Conservation (phyloP, 1,140 invertebrate species). For the Dinoponera quadriceps region DNA sequence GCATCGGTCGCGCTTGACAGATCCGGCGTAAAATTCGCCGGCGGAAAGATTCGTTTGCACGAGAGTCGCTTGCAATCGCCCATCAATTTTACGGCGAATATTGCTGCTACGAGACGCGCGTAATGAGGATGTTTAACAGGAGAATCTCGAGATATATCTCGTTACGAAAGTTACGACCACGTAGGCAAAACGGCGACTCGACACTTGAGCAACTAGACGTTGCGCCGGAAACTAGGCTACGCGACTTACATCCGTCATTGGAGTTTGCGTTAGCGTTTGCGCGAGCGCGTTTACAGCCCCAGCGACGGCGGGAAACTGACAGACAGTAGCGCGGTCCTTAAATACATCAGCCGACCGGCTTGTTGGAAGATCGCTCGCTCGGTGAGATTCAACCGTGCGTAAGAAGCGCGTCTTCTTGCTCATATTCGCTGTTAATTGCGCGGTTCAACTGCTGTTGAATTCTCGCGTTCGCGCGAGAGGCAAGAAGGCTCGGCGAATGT, state of each 20-base stretch:
- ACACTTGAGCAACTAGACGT: slow-evolving; percentile 38
- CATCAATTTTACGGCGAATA: too few species aligned
- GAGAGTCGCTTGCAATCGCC: not conserved
- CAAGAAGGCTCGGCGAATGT: too few species aligned
- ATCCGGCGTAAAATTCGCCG: not conserved
- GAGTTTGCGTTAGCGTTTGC: slow-evolving; percentile 22
- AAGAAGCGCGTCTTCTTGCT: too few species aligned
- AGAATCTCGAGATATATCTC: not conserved
- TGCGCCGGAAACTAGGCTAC: slow-evolving; percentile 44
- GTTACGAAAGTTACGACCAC: slow-evolving; percentile 41
- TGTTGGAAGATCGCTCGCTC: slow-evolving; percentile 5
- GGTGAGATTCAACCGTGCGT: not conserved
- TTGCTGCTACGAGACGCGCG: too few species aligned
- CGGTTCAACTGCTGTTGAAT: too few species aligned
- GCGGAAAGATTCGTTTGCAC: not conserved
- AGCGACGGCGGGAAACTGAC: slow-evolving; percentile 14
- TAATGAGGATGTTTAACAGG: slow-evolving; percentile 11
- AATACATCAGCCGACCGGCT: slow-evolving; percentile 22
- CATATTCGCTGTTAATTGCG: too few species aligned
- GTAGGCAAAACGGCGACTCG: slow-evolving; percentile 20
- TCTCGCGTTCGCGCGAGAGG: too few species aligned
- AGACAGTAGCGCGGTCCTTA: slow-evolving; percentile 7
- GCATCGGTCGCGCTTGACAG: too few species aligned
- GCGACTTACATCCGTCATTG: slow-evolving; percentile 55
- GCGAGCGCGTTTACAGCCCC: not conserved